A percentile compares a stretch with the other conserved stretches of the same genome.
Evolutionary conservation across 1,140 invertebrate genomes (phyloP).

Genomic region (Lepidurus apus): DNA sequence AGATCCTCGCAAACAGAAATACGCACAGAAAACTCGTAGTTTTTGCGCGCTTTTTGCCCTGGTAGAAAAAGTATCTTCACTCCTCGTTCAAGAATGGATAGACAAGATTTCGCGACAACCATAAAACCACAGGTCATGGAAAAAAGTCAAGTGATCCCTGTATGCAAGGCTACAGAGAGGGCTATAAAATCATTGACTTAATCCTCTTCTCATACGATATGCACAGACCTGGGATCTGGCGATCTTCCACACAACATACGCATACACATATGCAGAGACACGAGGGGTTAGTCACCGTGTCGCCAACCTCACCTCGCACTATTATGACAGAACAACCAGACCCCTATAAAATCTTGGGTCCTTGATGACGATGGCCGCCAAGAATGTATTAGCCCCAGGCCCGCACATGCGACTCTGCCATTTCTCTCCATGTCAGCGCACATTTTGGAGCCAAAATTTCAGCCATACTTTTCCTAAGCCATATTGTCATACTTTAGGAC

Average conservation of each 20-base stretch:
- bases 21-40: no score
- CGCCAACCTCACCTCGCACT: slow-evolving; percentile 16
- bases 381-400: neutral
- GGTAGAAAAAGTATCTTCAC: no score
- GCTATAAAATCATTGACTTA: slow-evolving; percentile 9
- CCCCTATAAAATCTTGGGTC: neutral
- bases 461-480: no score
- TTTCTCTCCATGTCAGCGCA: neutral
- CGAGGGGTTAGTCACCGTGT: neutral
- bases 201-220: neutral
- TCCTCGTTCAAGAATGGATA: no score
- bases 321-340: slow-evolving; percentile 10
- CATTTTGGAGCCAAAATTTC: no score
- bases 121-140: no score
- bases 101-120: no score
- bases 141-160: neutral
- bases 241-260: neutral
- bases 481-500: no score
- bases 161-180: neutral
- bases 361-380: slow-evolving; percentile 9
- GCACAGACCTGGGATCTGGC: neutral
- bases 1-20: no score
- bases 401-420: neutral
- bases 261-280: neutral
- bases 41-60: no score